These are phyloP conservation scores for Hyla sarda DNA, from an alignment of 2,113 vertebrate species.

Conservation along the genomic window DNA sequence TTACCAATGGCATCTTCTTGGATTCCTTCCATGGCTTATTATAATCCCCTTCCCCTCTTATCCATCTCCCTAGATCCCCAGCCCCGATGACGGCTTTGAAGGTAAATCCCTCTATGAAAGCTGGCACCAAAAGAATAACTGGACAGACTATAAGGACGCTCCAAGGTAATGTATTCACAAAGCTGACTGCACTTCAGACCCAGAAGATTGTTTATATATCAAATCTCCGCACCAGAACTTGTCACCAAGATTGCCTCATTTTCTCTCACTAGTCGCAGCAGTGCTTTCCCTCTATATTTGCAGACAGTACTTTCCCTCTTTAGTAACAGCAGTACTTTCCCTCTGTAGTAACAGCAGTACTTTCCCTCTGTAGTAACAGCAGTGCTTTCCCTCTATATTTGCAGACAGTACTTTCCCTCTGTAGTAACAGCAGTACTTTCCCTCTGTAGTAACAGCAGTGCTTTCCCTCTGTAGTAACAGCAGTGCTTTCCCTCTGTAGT, in stretches of 20 bases:
- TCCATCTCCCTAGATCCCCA: slow-evolving; percentile 76
- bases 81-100: slow-evolving; percentile 89
- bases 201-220: no score
- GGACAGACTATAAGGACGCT: slow-evolving; percentile 71
- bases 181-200: no score
- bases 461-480: neutral
- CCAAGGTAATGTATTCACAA: slow-evolving; percentile 76
- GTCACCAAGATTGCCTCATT: no score
- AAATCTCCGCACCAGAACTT: no score
- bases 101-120: slow-evolving; percentile 90
- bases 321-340: no score
- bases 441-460: neutral
- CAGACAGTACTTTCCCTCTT: no score
- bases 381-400: no score
- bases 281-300: no score
- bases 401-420: no score
- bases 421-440: neutral
- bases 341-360: no score
- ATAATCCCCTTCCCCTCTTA: neutral
- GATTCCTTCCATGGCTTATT: neutral
- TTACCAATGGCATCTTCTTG: neutral
- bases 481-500: neutral
- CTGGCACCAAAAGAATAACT: slow-evolving; percentile 86
- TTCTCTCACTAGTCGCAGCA: no score
- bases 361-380: no score